Base-by-base conservation (phyloP, 2,888 invertebrate genomes). In the Tiliacea citrago region DNA sequence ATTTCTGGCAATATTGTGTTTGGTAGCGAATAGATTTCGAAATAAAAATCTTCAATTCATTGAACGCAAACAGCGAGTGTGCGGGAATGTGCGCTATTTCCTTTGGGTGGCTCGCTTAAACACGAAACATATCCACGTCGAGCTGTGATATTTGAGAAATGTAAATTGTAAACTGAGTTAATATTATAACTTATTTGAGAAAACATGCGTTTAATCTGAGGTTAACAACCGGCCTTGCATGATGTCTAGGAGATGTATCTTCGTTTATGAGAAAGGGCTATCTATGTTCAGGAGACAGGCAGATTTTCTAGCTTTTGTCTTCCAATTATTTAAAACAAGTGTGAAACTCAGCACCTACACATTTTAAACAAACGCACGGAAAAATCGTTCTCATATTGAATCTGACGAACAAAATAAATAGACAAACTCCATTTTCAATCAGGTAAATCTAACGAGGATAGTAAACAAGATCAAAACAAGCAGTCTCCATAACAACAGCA, bases 11-110 rank as follows among this genome's bases (percentile, higher is more conserved):
- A 73, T 60, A 76, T 63, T 71, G n/a, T 71, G 77, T 77, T 77
- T 70, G 70, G 62, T 63, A 70, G 70, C 77, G 73, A 78, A 85
- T 78, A 76, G 77, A 76, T 68, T 75, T 74, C 53, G 49, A 86
- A 86, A 83, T 83, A 76, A 81, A 88, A 83, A 79, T 75, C 83
- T 81, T 76, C 77, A 81, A 81, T 79, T 79, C 74, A 81, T 69
- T 79, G 86, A 83, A 75, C 77, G 84, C 84, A 73, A 77, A 84
- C 72, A 77, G 67, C 57, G 58, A 66, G 42, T 86, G 75, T 79
- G n/a, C n/a, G 76, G 81, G 84, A 86, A 86, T 86, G 75, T 68
- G 24, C 45, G 71, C 73, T 76, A 87, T 77, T 83, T 81, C 87
- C 80, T 79, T 65, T 74, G 47, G 55, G 35, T 67, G 35, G 61